A percentile compares a stretch with the other conserved stretches of the same genome.
These are phyloP conservation scores for Lepidonotus clava DNA, from an alignment of 2,888 invertebrate species.

Conservation along the genomic window DNA sequence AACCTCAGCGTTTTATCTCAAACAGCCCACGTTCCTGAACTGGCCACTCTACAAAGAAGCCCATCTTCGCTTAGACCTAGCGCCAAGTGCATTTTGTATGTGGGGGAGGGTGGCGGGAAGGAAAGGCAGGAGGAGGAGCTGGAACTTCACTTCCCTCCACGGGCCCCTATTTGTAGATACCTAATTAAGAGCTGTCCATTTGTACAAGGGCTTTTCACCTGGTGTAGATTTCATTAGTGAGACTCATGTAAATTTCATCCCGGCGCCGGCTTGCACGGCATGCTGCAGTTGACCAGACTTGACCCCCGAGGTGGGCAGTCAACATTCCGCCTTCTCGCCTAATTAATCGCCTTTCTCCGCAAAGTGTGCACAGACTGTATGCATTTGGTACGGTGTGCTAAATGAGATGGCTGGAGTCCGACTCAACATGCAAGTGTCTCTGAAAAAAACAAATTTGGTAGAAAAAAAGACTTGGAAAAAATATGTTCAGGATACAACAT, in stretches of 20 bases:
- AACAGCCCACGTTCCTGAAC: too few species aligned
- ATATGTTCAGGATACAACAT: too few species aligned
- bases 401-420: too few species aligned
- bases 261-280: background rate
- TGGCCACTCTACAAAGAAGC: background rate
- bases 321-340: background rate
- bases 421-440: too few species aligned
- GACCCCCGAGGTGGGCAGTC: background rate
- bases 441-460: too few species aligned
- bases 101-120: background rate
- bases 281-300: background rate
- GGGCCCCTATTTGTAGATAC: conserved; percentile 11
- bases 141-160: background rate
- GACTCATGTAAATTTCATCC: conserved; percentile 36
- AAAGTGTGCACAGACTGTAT: background rate
- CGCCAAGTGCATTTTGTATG: background rate
- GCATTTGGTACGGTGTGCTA: too few species aligned
- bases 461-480: too few species aligned
- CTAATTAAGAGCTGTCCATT: conserved; percentile 17
- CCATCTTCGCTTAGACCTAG: background rate
- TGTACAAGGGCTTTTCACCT: conserved; percentile 14
- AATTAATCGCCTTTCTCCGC: background rate
- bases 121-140: background rate
- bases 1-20: too few species aligned
- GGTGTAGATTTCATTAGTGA: conserved; percentile 19